Evolutionary conservation across 2,888 invertebrate genomes (phyloP).

Genomic region (Dusona sp.): DNA sequence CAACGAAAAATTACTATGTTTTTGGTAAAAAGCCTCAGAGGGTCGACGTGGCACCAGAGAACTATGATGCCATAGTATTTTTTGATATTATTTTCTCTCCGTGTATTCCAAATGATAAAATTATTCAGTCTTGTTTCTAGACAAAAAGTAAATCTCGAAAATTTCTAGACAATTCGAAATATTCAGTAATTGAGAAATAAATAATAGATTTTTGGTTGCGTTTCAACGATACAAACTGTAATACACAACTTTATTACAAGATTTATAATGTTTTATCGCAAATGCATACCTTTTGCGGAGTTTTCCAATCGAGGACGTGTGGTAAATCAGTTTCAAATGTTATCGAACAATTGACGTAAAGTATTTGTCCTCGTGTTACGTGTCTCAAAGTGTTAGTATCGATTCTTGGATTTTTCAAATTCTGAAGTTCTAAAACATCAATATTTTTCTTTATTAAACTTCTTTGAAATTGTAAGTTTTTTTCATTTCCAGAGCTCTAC

Average conservation of each 20-base stretch:
- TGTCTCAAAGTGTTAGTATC: conserved; percentile 70
- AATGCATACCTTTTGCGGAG: conserved; percentile 68
- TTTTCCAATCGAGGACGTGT: conserved; percentile 75
- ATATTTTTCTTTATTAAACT: not conserved
- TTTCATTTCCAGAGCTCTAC: too few species aligned
- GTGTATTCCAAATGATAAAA: not conserved
- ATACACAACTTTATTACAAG: not conserved
- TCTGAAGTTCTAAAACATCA: conserved; percentile 62
- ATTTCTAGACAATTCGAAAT: too few species aligned
- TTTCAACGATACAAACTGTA: not conserved
- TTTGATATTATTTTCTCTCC: not conserved
- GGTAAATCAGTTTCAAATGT: conserved; percentile 64
- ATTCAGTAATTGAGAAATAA: too few species aligned
- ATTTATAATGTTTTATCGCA: not conserved
- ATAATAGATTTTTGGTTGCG: not conserved
- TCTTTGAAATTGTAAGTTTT: not conserved
- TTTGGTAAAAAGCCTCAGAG: too few species aligned
- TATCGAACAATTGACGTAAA: conserved; percentile 77
- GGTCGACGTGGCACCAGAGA: too few species aligned
- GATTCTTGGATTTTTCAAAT: conserved; percentile 72
- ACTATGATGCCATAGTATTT: too few species aligned
- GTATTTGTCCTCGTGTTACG: conserved; percentile 77
- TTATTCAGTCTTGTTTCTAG: not conserved
- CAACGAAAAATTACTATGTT: too few species aligned
- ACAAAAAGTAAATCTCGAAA: too few species aligned